Percentiles rank a stretch among this genome's conserved stretches.
phyloP scores from a whole-genome alignment of 2,113 vertebrate genomes.

The Cyanocitta stelleri region DNA sequence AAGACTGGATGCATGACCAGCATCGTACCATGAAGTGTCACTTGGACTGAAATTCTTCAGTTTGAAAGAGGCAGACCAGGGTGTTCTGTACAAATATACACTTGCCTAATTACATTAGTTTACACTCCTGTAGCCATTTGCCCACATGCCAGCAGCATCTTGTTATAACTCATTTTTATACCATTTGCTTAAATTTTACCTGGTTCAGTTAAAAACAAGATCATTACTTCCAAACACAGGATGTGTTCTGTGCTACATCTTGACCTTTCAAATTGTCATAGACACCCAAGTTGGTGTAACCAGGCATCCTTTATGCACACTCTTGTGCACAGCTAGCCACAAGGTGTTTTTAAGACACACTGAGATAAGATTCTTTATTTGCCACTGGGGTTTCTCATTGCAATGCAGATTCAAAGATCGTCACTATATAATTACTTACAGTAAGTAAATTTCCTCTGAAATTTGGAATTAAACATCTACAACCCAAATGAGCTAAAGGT shows the following conservation, averaged over 20 bases:
- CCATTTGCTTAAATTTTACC: not conserved
- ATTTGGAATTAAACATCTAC: not conserved
- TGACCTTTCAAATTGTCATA: not conserved
- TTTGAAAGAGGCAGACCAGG: not conserved
- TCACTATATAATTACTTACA: not conserved
- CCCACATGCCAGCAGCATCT: not conserved
- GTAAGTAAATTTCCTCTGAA: not conserved
- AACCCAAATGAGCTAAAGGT: not conserved
- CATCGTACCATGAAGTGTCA: not conserved
- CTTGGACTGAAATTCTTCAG: not conserved
- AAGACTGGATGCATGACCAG: not conserved
- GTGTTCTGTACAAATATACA: constrained; percentile 1
- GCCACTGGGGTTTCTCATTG: not conserved
- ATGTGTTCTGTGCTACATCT: not conserved
- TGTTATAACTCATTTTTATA: not conserved
- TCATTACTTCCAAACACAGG: not conserved
- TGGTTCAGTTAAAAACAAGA: not conserved
- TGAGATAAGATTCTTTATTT: not conserved
- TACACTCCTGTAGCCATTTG: not conserved
- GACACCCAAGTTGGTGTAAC: not conserved
- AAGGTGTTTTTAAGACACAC: not conserved
- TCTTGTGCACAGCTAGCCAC: not conserved
- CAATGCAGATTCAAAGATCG: not conserved
- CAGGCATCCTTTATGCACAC: accelerated
- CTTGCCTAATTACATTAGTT: not conserved